These are phyloP conservation scores for Anoncus sp. DNA, from an alignment of 2,888 invertebrate species.

Conservation along the genomic window DNA sequence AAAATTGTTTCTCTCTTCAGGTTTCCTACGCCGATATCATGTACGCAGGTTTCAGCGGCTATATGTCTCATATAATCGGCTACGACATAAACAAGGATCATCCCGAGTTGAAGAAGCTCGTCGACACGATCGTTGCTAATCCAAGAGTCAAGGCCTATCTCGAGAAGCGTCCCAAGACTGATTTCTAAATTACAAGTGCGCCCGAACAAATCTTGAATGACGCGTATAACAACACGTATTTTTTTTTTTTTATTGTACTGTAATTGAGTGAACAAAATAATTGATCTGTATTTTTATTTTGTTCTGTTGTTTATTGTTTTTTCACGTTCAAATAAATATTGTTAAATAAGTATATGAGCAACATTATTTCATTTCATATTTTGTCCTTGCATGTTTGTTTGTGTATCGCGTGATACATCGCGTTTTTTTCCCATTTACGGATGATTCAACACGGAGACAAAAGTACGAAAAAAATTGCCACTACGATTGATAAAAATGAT, in stretches of 20 bases:
- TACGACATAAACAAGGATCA: constrained; percentile 80
- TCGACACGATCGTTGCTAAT: constrained; percentile 78
- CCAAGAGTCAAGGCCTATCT: constrained; percentile 83
- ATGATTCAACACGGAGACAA: too few species aligned
- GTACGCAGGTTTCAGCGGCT: constrained; percentile 80
- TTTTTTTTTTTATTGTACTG: constrained; percentile 13
- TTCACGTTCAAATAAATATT: constrained; percentile 34
- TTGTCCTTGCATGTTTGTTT: neutral
- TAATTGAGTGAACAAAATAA: constrained; percentile 4
- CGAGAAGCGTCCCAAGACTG: constrained; percentile 76
- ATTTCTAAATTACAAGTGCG: constrained; percentile 58
- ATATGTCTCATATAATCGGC: constrained; percentile 74
- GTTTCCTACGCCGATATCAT: constrained; percentile 83
- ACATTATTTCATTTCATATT: too few species aligned
- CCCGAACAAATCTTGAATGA: neutral
- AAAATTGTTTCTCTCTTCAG: constrained; percentile 75
- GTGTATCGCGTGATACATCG: neutral
- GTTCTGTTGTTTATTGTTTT: constrained; percentile 9
- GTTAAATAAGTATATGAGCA: constrained; percentile 3
- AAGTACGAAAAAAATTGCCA: too few species aligned
- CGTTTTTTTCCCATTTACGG: too few species aligned
- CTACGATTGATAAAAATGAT: too few species aligned
- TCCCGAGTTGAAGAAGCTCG: constrained; percentile 82
- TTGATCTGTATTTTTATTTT: neutral
- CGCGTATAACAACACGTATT: constrained; percentile 6